Base-by-base conservation (phyloP, 53 echinoderm and acorn worm species). In the Paracentrotus lividus region DNA sequence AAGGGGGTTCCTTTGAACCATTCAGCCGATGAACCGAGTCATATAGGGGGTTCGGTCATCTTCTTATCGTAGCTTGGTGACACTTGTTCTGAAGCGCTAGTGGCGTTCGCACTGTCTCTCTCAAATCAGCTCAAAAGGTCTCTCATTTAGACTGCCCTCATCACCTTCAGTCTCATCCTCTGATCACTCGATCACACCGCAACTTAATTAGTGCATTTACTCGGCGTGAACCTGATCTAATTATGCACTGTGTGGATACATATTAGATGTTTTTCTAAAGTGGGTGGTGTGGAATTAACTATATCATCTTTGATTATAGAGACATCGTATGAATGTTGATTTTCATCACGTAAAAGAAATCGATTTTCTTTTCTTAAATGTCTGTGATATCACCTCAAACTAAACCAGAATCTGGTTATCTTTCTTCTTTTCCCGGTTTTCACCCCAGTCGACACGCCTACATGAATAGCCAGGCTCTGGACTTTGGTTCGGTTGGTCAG, bases 401-500 rank as follows among this genome's bases (percentile, higher is more conserved):
- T 61, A 45, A 49, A 34, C 69, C 90, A 90, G 72, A 90, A 6
- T 72, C 90, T 72, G 90, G 90, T 90, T 90, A 54, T 90, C 31
- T 90, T 20, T 90, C 72, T 89, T 89, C 89, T 64, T 72, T 65
- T 57, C 87, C 87, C 36, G 60, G 67, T 54, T 53, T 78, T 15
- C 77, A 33, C 44, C 58, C 92, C 45, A 92, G 92, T 29, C 92
- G 92, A 77, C 81, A 92, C 81, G 77, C 92, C 92, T 92, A 92
- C 81, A 92, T 92, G 92, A 92, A 92, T 38, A 53, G 36, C 81
- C 81, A 77, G 81, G 92, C 92, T 44, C 81, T 92, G 57, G 92
- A 92, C 92, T 92, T 92, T 20, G 92, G 81, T 23, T 32, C 69
- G 5, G 40, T 92, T 38, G 92, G 92, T 36, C 78, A 55, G 78